Percentiles rank a stretch among this genome's conserved stretches.
phyloP scores from a whole-genome alignment of 1,140 invertebrate species.

The Agrypnia vestita region DNA sequence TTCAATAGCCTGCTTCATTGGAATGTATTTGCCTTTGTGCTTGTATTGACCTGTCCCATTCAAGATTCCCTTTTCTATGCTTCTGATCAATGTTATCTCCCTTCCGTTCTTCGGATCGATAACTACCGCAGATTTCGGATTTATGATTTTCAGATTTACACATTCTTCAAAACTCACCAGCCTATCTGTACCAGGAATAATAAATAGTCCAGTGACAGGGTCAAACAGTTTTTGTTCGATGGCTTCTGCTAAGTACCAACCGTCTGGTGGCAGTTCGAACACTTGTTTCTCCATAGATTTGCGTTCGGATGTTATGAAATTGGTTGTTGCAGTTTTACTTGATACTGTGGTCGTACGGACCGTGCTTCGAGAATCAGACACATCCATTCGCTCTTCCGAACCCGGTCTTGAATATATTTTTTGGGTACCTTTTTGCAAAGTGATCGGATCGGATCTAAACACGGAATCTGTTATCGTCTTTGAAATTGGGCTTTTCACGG shows the following conservation, averaged over 20 bases:
- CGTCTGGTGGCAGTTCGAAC: constrained; percentile 84
- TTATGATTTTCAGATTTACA: constrained; percentile 87
- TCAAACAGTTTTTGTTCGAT: constrained; percentile 87
- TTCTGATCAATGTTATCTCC: constrained; percentile 81
- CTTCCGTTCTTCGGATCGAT: constrained; percentile 82
- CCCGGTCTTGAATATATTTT: constrained; percentile 59
- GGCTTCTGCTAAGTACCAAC: constrained; percentile 85
- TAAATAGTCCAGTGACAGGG: constrained; percentile 86
- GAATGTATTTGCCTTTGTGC: constrained; percentile 73
- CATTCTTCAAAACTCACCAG: constrained; percentile 91
- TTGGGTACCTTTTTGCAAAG: constrained; percentile 51
- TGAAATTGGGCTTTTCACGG: constrained; percentile 66
- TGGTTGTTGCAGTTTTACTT: constrained; percentile 67
- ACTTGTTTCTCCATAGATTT: constrained; percentile 60
- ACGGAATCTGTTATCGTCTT: constrained; percentile 62
- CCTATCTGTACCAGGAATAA: constrained; percentile 89
- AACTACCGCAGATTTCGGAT: constrained; percentile 85
- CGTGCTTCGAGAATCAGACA: constrained; percentile 42
- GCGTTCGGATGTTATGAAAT: constrained; percentile 70
- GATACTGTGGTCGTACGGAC: constrained; percentile 61
- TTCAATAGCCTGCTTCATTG: constrained; percentile 87
- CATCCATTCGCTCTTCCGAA: constrained; percentile 43
- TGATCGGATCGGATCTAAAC: constrained; percentile 68
- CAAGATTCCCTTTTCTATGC: constrained; percentile 84
- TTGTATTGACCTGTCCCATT: constrained; percentile 85